These are phyloP conservation scores for Sebastes vulpes DNA, from an alignment of 2,797 vertebrate genomes.

Conservation along the genomic window DNA sequence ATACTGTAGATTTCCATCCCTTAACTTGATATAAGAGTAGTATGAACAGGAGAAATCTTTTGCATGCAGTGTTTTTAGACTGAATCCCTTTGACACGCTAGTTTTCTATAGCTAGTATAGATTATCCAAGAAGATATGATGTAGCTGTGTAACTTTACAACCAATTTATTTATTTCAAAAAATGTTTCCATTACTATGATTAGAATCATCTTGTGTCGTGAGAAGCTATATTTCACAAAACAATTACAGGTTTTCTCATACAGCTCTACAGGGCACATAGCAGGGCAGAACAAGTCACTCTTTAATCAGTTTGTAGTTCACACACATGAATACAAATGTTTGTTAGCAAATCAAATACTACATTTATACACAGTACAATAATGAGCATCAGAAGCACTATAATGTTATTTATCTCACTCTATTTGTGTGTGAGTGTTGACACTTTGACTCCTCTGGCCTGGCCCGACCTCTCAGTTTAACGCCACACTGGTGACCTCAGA, in stretches of 20 bases:
- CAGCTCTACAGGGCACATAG: neutral
- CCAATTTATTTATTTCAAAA: neutral
- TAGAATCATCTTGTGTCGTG: conserved; percentile 26
- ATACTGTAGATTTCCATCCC: conserved; percentile 4
- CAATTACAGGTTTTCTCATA: neutral
- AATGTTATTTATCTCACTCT: conserved; percentile 17
- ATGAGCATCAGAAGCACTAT: conserved; percentile 11
- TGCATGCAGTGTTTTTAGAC: conserved; percentile 66
- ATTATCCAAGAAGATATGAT: conserved; percentile 8
- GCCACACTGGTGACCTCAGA: conserved; percentile 47
- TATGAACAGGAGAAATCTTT: conserved; percentile 37
- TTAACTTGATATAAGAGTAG: conserved; percentile 41
- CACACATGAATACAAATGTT: conserved; percentile 1
- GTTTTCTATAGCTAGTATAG: conserved; percentile 42
- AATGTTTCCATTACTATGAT: conserved; percentile 1
- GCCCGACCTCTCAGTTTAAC: conserved; percentile 16
- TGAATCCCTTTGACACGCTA: conserved; percentile 16
- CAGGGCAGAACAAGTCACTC: neutral
- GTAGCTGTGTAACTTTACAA: conserved; percentile 17
- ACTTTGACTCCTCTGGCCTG: conserved; percentile 27
- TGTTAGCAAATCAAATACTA: conserved; percentile 4
- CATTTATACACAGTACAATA: conserved; percentile 4
- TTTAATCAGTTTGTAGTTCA: neutral
- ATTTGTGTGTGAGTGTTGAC: conserved; percentile 7
- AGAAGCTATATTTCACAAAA: neutral